These are phyloP conservation scores for Acanthiza pusilla DNA, from an alignment of 2,797 vertebrate genomes.

Conservation along the genomic window DNA sequence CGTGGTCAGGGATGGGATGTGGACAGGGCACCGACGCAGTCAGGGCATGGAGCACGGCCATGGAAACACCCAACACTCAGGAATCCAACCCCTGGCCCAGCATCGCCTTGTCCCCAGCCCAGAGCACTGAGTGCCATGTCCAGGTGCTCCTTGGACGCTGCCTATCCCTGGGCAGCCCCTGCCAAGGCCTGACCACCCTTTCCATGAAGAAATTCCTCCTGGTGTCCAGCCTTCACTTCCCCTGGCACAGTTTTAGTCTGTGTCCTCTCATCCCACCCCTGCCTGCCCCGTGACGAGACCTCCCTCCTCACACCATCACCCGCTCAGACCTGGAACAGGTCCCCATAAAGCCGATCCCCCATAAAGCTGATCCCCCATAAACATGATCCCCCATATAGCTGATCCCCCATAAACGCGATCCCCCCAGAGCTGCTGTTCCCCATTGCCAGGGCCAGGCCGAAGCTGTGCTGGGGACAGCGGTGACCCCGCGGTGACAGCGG, in stretches of 20 bases:
- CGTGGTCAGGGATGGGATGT: too few relatives aligned
- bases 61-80: fast-evolving
- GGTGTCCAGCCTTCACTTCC: background rate
- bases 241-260: background rate
- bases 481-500: fast-evolving
- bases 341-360: too few relatives aligned
- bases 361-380: too few relatives aligned
- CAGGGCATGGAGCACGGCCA: fast-evolving
- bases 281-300: fast-evolving
- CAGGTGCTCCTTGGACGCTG: fast-evolving
- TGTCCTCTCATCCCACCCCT: background rate
- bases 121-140: background rate
- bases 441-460: fast-evolving
- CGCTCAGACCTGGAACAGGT: too few relatives aligned
- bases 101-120: background rate
- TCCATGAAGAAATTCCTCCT: background rate
- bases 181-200: background rate
- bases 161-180: background rate
- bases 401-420: too few relatives aligned
- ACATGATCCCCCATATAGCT: too few relatives aligned
- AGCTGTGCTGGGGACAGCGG: fast-evolving
- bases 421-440: background rate
- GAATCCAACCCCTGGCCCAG: background rate
- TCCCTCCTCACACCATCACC: background rate
- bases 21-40: too few relatives aligned